Conservation (phyloP, 2,888 invertebrate species). For the Tuberolachnus salignus region DNA sequence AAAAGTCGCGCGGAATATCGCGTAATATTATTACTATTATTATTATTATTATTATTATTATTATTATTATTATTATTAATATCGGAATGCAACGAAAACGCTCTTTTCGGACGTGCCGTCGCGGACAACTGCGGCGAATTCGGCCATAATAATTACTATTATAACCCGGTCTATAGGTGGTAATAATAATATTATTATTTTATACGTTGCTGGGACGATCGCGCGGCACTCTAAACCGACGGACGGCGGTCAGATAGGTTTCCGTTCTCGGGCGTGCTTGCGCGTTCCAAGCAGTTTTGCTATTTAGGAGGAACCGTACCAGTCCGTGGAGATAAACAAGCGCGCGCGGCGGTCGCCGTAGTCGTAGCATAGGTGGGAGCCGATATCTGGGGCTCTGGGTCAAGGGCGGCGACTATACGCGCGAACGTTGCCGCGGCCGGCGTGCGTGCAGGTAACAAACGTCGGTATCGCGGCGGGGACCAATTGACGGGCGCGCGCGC, state of each 20-base stretch:
- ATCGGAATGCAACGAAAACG: background rate
- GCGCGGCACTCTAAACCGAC: constrained; percentile 37
- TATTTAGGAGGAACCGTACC: constrained; percentile 46
- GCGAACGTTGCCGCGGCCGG: background rate
- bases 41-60: too few species aligned
- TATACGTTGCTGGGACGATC: constrained; percentile 16
- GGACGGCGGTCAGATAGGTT: constrained; percentile 3
- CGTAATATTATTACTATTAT: too few species aligned
- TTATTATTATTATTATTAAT: too few species aligned
- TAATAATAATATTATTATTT: too few species aligned
- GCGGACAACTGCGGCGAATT: background rate
- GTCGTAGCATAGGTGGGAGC: constrained; percentile 9
- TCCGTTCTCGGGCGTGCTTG: background rate
- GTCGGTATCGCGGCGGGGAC: background rate
- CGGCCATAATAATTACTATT: too few species aligned
- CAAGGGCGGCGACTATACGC: constrained; percentile 43
- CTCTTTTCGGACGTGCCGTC: background rate
- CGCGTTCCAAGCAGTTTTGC: background rate
- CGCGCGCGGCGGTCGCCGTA: background rate
- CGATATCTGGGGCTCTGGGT: constrained; percentile 49
- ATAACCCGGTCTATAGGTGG: too few species aligned
- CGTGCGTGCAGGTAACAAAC: too few species aligned
- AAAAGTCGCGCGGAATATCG: background rate
- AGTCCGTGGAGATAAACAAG: background rate
- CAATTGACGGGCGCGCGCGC: too few species aligned